Conservation (phyloP, 2,113 vertebrate genomes). For the Serinus canaria region DNA sequence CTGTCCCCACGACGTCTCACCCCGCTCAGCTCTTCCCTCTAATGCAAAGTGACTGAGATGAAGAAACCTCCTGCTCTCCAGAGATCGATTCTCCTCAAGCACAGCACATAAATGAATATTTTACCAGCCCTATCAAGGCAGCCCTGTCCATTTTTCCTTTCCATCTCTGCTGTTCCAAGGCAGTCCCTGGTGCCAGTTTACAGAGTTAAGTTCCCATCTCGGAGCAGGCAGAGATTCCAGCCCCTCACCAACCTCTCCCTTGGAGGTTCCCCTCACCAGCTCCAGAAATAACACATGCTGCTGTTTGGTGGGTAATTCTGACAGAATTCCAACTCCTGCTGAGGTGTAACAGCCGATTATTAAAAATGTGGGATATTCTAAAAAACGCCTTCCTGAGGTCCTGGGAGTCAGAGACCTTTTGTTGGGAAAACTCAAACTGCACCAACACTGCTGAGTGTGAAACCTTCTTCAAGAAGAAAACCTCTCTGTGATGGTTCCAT, state of each 20-base stretch:
- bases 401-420: not conserved
- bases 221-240: not conserved
- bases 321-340: not conserved
- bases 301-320: not conserved
- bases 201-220: not conserved
- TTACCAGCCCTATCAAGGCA: conserved; percentile 37
- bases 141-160: conserved; percentile 14
- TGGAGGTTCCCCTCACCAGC: not conserved
- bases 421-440: not conserved
- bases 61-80: conserved; percentile 1
- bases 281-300: not conserved
- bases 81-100: conserved; percentile 31
- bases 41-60: conserved; percentile 32
- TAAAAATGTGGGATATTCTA: not conserved
- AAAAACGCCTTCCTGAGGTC: not conserved
- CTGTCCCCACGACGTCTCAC: not conserved
- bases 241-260: not conserved
- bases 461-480: not conserved
- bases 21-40: not conserved
- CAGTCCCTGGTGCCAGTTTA: not conserved
- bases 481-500: fast-evolving
- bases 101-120: conserved; percentile 44
- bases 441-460: not conserved
- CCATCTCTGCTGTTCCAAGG: not conserved
- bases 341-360: not conserved